Percentiles rank a stretch among this genome's conserved stretches.
These are phyloP conservation scores for Bradypodion pumilum DNA, from an alignment of 2,797 vertebrate species.

Conservation along the genomic window DNA sequence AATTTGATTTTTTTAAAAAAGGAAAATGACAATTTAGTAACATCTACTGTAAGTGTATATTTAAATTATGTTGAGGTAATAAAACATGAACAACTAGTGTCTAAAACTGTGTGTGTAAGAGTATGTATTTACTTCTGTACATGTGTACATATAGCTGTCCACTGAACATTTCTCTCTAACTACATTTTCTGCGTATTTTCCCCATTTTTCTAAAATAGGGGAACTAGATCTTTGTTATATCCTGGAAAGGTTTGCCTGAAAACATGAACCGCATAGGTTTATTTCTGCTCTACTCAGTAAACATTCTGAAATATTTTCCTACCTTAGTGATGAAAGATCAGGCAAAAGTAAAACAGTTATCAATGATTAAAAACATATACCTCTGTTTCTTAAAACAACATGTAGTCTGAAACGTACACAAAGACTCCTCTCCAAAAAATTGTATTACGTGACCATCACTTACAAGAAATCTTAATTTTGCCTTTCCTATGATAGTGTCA, in stretches of 20 bases:
- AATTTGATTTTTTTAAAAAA: constrained; percentile 60
- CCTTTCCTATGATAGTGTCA: neutral
- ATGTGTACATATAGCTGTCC: constrained; percentile 60
- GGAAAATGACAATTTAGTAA: constrained; percentile 52
- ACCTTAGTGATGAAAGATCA: neutral
- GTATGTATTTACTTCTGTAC: constrained; percentile 57
- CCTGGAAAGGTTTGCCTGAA: constrained; percentile 63
- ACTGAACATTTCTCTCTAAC: constrained; percentile 50
- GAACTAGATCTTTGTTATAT: constrained; percentile 51
- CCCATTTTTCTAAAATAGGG: constrained; percentile 48
- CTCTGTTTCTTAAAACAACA: constrained; percentile 46
- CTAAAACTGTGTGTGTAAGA: constrained; percentile 61
- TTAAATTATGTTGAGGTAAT: constrained; percentile 55
- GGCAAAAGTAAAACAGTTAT: constrained; percentile 46
- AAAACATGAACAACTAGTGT: constrained; percentile 61
- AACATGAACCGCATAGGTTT: constrained; percentile 48
- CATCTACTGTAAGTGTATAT: constrained; percentile 53
- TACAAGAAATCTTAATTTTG: neutral
- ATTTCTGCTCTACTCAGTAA: constrained; percentile 31
- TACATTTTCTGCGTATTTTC: constrained; percentile 39
- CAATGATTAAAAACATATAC: constrained; percentile 41
- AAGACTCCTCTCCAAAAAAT: neutral
- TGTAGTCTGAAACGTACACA: constrained; percentile 38
- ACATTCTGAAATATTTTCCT: constrained; percentile 28
- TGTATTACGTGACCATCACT: neutral